Evolutionary conservation across 1,140 invertebrate genomes (phyloP).

Genomic region (Aphelinus atriplicis): DNA sequence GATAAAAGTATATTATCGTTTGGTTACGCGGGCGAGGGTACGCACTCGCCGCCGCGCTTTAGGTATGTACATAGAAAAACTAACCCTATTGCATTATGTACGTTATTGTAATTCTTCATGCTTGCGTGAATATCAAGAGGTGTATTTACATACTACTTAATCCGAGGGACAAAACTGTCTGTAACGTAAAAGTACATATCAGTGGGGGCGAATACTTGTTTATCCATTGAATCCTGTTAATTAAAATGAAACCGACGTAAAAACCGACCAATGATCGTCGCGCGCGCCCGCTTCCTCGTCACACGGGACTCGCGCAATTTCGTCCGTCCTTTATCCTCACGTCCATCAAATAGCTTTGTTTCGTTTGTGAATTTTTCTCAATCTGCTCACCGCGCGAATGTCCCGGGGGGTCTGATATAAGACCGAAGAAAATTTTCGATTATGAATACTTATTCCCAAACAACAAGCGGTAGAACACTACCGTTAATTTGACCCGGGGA

Average conservation of each 20-base stretch:
- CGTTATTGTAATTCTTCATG: slow-evolving; percentile 64
- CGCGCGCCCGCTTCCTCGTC: slow-evolving; percentile 39
- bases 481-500: slow-evolving; percentile 4
- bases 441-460: no score
- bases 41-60: slow-evolving; percentile 64
- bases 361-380: no score
- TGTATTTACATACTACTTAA: slow-evolving; percentile 67
- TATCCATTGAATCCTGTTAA: slow-evolving; percentile 37
- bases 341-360: no score
- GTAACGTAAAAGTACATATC: slow-evolving; percentile 60
- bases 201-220: slow-evolving; percentile 37
- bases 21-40: slow-evolving; percentile 65
- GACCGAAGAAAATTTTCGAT: no score
- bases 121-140: slow-evolving; percentile 62
- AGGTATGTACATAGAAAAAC: slow-evolving; percentile 69
- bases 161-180: slow-evolving; percentile 65
- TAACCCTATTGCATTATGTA: slow-evolving; percentile 66
- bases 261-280: slow-evolving; percentile 59
- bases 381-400: no score
- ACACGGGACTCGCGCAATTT: slow-evolving; percentile 45
- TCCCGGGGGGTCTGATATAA: no score
- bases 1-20: slow-evolving; percentile 64
- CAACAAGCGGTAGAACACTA: no score
- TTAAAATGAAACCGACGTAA: slow-evolving; percentile 37
- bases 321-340: neutral